Evolutionary conservation across 2,797 vertebrate genomes (phyloP), one percentile per base, ranked within the genome.

Genomic region (Sebastes hopkinsi): DNA sequence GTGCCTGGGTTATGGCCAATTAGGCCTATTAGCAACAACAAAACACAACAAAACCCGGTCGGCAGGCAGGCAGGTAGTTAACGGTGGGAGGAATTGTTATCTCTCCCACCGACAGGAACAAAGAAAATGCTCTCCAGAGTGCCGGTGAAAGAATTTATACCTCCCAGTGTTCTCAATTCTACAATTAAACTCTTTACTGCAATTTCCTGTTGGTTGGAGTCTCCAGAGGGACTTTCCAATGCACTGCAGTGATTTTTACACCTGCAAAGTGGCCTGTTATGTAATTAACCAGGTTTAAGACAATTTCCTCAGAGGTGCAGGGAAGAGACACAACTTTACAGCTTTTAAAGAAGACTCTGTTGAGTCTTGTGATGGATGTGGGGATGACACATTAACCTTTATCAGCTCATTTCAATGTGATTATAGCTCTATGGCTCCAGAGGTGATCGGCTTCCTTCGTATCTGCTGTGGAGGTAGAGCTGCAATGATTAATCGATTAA

Each of bases 1-100:
- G 69, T 87, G 87, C 75, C 89, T 94, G 92, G 92, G 92, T 91
- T 94, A 89, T 77, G 64, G 90, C 95, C 94, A 96, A 96, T 96
- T 96, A 96, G 91, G 88, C 93, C 92, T 89, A 95, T 96, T 96
- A 95, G 94, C 91, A 93, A 90, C 91, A 96, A 96, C 95, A 95
- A 95, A 96, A 95, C 92, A 91, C 91, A 91, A 92, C 93, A 93
- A 93, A 93, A 92, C 83, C 75, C 82, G 25, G 91, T 79, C 29
- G 86, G 87, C 89, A 85, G 84, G 88, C 84, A 92, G 91, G 92
- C 92, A 93, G 92, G 93, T 92, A 93, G 92, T 95, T 95, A 95
- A 87, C 77, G 79, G 91, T 90, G 91, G 93, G 94, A 95, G 93
- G 94, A 95, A 95, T 95, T 94, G 95, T 94, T 95, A 90, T 91